Base-by-base conservation (phyloP, 1,140 invertebrate species). In the Polypedilum pembai region DNA sequence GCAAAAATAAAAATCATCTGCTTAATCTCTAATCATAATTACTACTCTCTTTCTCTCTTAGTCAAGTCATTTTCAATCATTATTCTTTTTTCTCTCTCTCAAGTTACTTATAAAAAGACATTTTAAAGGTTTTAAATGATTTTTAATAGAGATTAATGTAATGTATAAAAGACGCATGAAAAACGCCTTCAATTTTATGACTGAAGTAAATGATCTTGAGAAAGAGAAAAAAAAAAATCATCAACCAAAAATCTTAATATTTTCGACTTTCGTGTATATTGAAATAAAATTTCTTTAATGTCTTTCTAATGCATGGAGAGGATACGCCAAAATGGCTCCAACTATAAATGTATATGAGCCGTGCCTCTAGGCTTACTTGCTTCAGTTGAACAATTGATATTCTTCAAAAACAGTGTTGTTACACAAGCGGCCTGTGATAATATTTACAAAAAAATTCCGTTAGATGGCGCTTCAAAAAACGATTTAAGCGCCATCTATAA, bases 141-240 rank as follows among this genome's bases (percentile, higher is more conserved):
- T 69, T 69, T 69, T 69, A 69, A 69, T 69, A 69, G 65, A 69
- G 65, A 69, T 69, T 69, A 69, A 69, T 69, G 65, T 69, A 69
- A 69, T 20, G 65, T 69, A 21, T n/a, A 69, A 69, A 10, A 18
- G 20, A 69, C 65, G 17, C 65, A 21, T 8, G 20, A 69, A 69
- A 12, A 69, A 69, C 65, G 65, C 65, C 65, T 69, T 69, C 24
- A 56, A n/a, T 56, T 56, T 56, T 69, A 69, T 20, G 65, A 18
- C 8, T 8, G 65, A 69, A 18, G 17, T 69, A 69, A 18, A 69
- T 21, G 65, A 4, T 12, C 45, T 56, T 56, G 45, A 56, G 45
- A 56, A 66, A 66, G 8, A 69, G 20, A 69, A 69, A 18, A 18
- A 66, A 66, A 66, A 66, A 66, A 65, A 65, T 65, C n/a, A 12